These are phyloP conservation scores for Dichetophora obliterata DNA, from an alignment of 2,888 invertebrate species.

Conservation along the genomic window DNA sequence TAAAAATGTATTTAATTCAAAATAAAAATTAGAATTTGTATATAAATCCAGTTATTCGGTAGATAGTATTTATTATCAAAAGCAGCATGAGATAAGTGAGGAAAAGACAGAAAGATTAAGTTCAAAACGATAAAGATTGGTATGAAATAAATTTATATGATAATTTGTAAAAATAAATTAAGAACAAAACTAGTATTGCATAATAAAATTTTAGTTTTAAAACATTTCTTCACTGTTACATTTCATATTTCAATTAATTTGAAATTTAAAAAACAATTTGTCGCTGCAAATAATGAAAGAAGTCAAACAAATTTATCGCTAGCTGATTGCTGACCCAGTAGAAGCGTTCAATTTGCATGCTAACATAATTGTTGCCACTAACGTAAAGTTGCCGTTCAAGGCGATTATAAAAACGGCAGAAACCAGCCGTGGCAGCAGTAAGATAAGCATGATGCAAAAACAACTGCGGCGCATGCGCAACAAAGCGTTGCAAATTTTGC, in stretches of 20 bases:
- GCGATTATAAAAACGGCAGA: not conserved
- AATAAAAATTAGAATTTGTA: not conserved
- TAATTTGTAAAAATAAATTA: not conserved
- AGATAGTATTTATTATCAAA: slow-evolving; percentile 24
- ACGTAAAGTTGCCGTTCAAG: slow-evolving; percentile 36
- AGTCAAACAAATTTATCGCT: slow-evolving; percentile 44
- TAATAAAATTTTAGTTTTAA: too few species aligned
- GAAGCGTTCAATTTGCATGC: slow-evolving; percentile 33
- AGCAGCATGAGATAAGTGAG: slow-evolving; percentile 47
- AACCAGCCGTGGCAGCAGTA: slow-evolving; percentile 7
- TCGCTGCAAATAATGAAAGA: slow-evolving; percentile 47
- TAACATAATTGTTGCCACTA: not conserved
- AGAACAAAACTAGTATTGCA: too few species aligned
- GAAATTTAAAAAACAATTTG: slow-evolving; percentile 36
- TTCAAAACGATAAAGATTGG: not conserved
- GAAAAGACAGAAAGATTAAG: not conserved
- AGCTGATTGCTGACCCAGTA: slow-evolving; percentile 29
- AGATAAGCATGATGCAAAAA: not conserved
- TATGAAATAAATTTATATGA: not conserved
- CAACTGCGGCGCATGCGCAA: slow-evolving; percentile 10
- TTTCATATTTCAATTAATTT: too few species aligned
- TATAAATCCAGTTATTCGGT: slow-evolving; percentile 1
- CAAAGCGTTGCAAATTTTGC: slow-evolving; percentile 29
- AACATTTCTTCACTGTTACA: too few species aligned
- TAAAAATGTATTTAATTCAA: not conserved